Conservation (phyloP, 2,888 invertebrate species). For the Cartodere bifasciata region DNA sequence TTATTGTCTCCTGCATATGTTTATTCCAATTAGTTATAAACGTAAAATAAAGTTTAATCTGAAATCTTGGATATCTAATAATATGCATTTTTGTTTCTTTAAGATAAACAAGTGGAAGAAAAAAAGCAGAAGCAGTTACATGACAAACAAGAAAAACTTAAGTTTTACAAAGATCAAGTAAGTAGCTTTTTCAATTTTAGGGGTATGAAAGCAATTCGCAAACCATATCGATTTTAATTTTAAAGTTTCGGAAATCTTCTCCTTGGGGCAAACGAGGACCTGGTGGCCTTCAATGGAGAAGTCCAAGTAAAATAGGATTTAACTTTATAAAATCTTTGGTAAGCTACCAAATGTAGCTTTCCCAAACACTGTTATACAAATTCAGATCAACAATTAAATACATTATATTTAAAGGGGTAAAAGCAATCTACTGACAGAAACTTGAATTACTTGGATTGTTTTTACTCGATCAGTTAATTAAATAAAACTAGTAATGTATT, state of each 20-base stretch:
- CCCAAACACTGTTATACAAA: background rate
- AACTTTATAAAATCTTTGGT: conserved; percentile 72
- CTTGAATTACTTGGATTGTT: too few species aligned
- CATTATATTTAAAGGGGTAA: too few species aligned
- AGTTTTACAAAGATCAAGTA: conserved; percentile 45
- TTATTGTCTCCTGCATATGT: too few species aligned
- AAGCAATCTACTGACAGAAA: too few species aligned
- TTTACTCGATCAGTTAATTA: too few species aligned
- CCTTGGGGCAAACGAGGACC: conserved; percentile 60
- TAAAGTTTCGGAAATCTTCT: conserved; percentile 29
- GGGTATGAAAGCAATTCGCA: too few species aligned
- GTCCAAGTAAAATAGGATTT: conserved; percentile 55
- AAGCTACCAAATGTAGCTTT: conserved; percentile 30
- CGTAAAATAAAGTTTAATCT: too few species aligned
- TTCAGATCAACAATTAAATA: too few species aligned
- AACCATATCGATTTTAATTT: too few species aligned
- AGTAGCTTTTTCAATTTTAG: conserved; percentile 18
- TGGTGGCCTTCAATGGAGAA: conserved; percentile 62
- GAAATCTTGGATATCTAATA: too few species aligned
- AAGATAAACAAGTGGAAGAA: conserved; percentile 47
- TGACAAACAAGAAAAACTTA: conserved; percentile 37
- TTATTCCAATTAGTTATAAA: too few species aligned
- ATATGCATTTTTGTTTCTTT: conserved; percentile 21
- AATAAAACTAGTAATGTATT: too few species aligned
- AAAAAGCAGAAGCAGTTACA: conserved; percentile 39